Conservation (phyloP, 2,113 vertebrate genomes). For the Bucco capensis region DNA sequence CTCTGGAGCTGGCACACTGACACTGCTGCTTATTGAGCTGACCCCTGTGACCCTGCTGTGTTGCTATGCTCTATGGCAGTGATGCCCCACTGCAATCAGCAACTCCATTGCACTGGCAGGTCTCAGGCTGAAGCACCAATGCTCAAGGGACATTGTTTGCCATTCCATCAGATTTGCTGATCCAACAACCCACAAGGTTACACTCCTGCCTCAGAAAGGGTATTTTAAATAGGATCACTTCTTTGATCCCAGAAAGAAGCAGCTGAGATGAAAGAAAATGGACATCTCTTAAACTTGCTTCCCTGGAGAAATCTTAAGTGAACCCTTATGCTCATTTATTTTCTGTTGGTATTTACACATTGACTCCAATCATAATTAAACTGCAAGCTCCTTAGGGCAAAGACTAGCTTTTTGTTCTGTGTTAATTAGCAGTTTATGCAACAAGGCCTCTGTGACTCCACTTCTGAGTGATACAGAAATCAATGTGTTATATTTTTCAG, state of each 20-base stretch:
- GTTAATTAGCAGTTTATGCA: constrained; percentile 54
- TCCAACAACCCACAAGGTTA: not conserved
- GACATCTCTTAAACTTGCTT: constrained; percentile 3
- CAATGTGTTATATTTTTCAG: constrained; percentile 14
- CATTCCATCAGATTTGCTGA: not conserved
- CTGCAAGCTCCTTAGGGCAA: constrained; percentile 40
- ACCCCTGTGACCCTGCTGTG: not conserved
- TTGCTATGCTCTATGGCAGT: not conserved
- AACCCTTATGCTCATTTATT: constrained; percentile 29
- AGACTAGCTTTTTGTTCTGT: constrained; percentile 28
- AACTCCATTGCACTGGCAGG: not conserved
- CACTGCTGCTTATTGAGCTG: not conserved
- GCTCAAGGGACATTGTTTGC: not conserved
- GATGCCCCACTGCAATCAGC: not conserved
- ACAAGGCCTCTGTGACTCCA: constrained; percentile 6
- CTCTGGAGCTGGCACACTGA: not conserved
- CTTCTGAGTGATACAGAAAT: constrained; percentile 17
- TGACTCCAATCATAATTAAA: constrained; percentile 38
- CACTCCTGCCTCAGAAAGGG: not conserved
- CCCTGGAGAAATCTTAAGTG: constrained; percentile 35
- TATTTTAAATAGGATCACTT: not conserved
- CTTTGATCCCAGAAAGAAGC: not conserved
- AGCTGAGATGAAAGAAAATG: constrained; percentile 5
- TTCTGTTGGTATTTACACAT: constrained; percentile 20
- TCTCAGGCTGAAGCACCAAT: not conserved